Percentiles rank a stretch among this genome's conserved stretches.
These are phyloP conservation scores for Lamellibrachia satsuma DNA, from an alignment of 2,888 invertebrate species.

Conservation along the genomic window DNA sequence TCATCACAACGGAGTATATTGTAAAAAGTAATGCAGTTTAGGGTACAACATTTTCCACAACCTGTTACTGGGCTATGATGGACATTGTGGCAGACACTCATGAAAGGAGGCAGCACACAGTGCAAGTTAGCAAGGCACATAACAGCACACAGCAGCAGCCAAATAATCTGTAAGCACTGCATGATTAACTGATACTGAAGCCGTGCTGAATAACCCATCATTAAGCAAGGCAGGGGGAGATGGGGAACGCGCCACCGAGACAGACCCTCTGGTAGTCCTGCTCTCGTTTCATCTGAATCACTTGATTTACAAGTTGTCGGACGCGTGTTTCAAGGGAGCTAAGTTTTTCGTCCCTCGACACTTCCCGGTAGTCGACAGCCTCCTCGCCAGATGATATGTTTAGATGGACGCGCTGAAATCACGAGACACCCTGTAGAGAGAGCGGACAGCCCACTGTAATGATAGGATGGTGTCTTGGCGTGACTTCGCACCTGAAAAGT, in stretches of 20 bases:
- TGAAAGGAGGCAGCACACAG: neutral
- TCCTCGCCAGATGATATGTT: constrained; percentile 99
- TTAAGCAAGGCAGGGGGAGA: neutral
- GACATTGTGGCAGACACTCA: neutral
- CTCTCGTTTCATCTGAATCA: constrained; percentile 98
- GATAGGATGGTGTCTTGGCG: neutral
- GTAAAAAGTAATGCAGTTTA: neutral
- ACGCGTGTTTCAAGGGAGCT: constrained; percentile 93
- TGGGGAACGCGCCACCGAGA: neutral
- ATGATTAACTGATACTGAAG: neutral
- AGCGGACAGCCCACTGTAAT: neutral
- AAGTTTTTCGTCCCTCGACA: constrained; percentile 94
- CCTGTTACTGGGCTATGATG: neutral
- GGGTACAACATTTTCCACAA: neutral
- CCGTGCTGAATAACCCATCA: constrained; percentile 17
- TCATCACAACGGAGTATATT: neutral
- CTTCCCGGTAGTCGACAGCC: constrained; percentile 95
- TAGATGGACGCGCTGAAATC: constrained; percentile 82
- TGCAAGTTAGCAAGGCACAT: neutral
- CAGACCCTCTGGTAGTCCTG: constrained; percentile 86
- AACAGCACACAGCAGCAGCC: neutral
- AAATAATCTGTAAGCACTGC: neutral
- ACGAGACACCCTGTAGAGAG: constrained; percentile 7
- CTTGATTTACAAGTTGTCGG: constrained; percentile 94
- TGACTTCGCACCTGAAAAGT: neutral